These are phyloP conservation scores for Cariama cristata DNA, from an alignment of 2,113 vertebrate genomes.

Conservation along the genomic window DNA sequence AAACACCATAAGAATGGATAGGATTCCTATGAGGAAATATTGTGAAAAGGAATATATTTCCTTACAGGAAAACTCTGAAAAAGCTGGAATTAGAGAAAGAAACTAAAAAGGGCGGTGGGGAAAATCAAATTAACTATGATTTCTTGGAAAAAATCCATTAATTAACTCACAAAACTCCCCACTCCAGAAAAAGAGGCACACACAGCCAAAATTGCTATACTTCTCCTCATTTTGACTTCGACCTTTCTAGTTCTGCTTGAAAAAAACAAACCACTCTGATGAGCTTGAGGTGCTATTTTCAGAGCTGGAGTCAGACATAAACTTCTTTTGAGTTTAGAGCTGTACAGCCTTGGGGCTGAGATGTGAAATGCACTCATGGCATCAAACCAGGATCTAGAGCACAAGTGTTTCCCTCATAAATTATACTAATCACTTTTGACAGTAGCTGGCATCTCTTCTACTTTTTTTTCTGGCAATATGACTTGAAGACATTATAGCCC, in stretches of 20 bases:
- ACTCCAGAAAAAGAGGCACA: neutral
- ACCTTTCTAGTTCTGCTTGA: neutral
- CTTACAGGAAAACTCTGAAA: neutral
- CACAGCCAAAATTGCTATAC: neutral
- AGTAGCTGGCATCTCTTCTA: neutral
- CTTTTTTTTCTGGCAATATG: neutral
- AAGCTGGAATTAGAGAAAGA: neutral
- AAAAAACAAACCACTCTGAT: neutral
- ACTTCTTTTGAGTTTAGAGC: conserved; percentile 1
- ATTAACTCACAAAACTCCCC: neutral
- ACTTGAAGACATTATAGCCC: neutral
- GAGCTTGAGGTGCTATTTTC: neutral
- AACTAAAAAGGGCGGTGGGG: neutral
- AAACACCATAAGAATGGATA: neutral
- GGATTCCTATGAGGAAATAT: neutral
- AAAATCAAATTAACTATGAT: neutral
- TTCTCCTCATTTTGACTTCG: neutral
- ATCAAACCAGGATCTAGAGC: neutral
- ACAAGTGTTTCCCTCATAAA: conserved; percentile 18
- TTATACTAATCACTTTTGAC: conserved; percentile 12
- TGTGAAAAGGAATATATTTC: neutral
- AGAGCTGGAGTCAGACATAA: neutral
- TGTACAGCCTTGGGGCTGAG: neutral
- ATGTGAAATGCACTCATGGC: neutral
- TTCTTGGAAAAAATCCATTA: neutral